These are phyloP conservation scores for Tetragonula clypearis DNA, from an alignment of 1,140 invertebrate species.

Conservation along the genomic window DNA sequence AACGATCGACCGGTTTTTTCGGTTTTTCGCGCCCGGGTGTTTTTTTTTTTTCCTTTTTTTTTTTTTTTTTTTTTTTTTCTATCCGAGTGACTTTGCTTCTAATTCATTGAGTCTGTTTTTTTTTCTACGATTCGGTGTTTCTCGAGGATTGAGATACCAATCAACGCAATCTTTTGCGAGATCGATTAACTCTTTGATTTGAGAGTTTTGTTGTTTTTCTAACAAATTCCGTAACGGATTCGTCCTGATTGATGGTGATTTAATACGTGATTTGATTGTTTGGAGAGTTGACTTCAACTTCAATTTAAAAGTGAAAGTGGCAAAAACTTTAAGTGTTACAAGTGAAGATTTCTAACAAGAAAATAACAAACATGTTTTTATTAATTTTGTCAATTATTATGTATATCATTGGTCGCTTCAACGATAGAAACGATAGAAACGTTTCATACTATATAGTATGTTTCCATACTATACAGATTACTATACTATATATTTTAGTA, in stretches of 20 bases:
- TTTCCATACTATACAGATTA: background rate
- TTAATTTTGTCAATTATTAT: background rate
- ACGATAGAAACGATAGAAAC: background rate
- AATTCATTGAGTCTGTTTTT: background rate
- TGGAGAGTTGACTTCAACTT: background rate
- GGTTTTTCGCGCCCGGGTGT: background rate
- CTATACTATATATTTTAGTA: no score
- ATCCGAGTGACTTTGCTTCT: background rate
- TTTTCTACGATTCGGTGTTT: background rate
- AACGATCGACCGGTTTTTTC: constrained; percentile 22
- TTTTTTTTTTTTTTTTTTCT: background rate
- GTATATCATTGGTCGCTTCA: background rate
- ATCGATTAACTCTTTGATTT: background rate
- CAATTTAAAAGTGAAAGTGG: background rate
- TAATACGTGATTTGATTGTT: background rate
- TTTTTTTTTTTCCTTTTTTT: background rate
- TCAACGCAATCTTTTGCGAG: background rate
- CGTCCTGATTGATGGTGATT: background rate
- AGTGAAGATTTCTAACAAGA: background rate
- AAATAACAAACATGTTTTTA: background rate
- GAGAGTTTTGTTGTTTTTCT: background rate
- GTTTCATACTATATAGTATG: no score
- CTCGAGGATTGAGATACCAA: background rate
- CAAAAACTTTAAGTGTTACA: background rate
- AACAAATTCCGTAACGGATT: background rate